Percentiles rank a stretch among this genome's conserved stretches.
These are phyloP conservation scores for Pygathrix nemaeus DNA, from an alignment of 2,113 vertebrate genomes.

Conservation along the genomic window DNA sequence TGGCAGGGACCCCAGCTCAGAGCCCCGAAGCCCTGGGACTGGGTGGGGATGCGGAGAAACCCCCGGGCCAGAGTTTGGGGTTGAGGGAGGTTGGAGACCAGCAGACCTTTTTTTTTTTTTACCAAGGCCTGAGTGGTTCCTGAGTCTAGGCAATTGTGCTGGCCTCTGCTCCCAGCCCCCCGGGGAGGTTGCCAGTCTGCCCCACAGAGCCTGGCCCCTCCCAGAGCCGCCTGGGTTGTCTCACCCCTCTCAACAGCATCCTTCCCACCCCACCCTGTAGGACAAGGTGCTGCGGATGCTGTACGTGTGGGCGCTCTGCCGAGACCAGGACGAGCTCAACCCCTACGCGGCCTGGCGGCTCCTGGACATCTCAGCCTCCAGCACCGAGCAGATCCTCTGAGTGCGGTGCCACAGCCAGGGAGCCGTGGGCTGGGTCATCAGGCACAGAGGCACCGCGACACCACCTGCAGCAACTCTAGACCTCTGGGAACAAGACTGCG, in stretches of 20 bases:
- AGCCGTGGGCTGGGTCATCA: background rate
- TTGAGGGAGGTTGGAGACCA: background rate
- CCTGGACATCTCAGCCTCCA: slow-evolving; percentile 94
- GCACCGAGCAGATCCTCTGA: slow-evolving; percentile 96
- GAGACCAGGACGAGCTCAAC: slow-evolving; percentile 96
- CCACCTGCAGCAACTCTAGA: background rate
- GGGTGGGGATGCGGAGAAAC: background rate
- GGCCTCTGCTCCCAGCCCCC: background rate
- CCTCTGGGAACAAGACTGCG: background rate
- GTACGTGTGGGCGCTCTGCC: slow-evolving; percentile 97
- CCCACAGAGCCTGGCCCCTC: too few species aligned
- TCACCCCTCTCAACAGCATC: background rate
- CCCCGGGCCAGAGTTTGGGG: background rate
- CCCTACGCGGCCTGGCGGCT: slow-evolving; percentile 95
- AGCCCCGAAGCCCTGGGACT: background rate
- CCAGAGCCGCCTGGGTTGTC: background rate
- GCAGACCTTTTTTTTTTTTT: too few species aligned
- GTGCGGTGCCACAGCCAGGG: rapidly evolving
- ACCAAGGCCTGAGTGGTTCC: background rate
- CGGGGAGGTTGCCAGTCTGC: background rate
- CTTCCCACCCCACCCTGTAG: slow-evolving; percentile 77
- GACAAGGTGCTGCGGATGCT: slow-evolving; percentile 96
- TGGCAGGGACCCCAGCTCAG: rapidly evolving
- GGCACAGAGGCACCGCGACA: background rate
- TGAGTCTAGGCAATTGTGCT: background rate